Base-by-base conservation (phyloP, 2,797 vertebrate species). In the Crax fasciolata region DNA sequence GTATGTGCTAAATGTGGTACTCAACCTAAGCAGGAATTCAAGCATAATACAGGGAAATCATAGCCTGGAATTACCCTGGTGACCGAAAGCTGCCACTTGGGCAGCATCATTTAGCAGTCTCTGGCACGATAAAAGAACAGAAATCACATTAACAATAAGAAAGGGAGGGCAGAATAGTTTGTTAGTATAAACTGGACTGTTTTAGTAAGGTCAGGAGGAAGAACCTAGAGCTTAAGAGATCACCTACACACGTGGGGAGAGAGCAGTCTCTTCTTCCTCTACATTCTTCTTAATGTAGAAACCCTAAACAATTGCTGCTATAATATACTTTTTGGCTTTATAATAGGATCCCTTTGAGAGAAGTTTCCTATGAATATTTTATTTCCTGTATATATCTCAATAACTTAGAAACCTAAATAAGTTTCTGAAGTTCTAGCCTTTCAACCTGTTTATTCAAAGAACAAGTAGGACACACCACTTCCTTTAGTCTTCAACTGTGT, bases 201-300 rank as follows among this genome's bases (percentile, higher is more conserved):
- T 95, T 96, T 94, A 97, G 94, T 97, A 91, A 96, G 94, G 95
- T 95, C 89, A 95, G 55, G n/a, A 90, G 57, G 71, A 95, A 95
- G 85, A 90, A 49, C 54, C 81, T n/a, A n/a, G n/a, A n/a, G n/a
- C n/a, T n/a, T n/a, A n/a, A n/a, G n/a, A n/a, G n/a, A n/a, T n/a
- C n/a, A n/a, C n/a, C n/a, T n/a, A n/a, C n/a, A n/a, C n/a, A n/a
- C n/a, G n/a, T n/a, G n/a, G n/a, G n/a, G n/a, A n/a, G n/a, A n/a
- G n/a, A n/a, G n/a, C n/a, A n/a, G n/a, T n/a, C n/a, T n/a, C n/a
- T n/a, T n/a, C n/a, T n/a, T n/a, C n/a, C n/a, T n/a, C n/a, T n/a
- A n/a, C n/a, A n/a, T n/a, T n/a, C n/a, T n/a, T n/a, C 77, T 70
- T 80, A 67, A 90, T 39, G 49, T 11, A 49, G 87, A 93, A 94